A percentile compares a stretch with the other conserved stretches of the same genome.
phyloP scores from a whole-genome alignment of 2,888 invertebrate species.

The Tenthredo mesomela region DNA sequence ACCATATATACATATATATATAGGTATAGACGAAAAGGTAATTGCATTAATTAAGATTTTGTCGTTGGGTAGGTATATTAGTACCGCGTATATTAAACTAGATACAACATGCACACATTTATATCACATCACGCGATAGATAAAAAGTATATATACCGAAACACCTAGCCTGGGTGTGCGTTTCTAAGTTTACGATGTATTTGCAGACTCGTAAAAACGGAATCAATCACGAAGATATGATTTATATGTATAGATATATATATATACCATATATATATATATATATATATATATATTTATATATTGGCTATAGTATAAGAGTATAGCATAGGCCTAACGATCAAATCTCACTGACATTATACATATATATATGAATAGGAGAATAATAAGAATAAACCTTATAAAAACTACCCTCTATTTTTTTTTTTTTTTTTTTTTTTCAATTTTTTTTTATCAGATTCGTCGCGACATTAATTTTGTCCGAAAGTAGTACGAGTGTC shows the following conservation, averaged over 20 bases:
- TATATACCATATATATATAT: background rate
- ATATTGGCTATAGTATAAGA: background rate
- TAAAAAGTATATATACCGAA: background rate
- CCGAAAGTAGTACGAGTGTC: background rate
- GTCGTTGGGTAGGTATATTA: background rate
- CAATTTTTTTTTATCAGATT: background rate
- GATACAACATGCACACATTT: background rate
- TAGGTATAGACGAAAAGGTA: background rate
- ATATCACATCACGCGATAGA: conserved; percentile 21
- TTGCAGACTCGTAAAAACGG: conserved; percentile 44
- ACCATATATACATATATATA: background rate
- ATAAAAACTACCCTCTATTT: background rate
- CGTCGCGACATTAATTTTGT: background rate
- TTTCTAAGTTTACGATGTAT: conserved; percentile 39
- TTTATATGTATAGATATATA: background rate
- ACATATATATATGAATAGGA: background rate
- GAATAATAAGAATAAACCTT: background rate
- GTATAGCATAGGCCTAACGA: background rate
- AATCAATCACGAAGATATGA: conserved; percentile 44
- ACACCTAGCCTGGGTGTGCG: background rate
- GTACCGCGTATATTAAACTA: background rate
- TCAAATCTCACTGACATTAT: background rate
- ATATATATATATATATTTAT: background rate
- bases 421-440: no score
- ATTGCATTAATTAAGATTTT: conserved; percentile 15